Base-by-base conservation (phyloP, 2,797 vertebrate genomes). In the Calcarius lapponicus region DNA sequence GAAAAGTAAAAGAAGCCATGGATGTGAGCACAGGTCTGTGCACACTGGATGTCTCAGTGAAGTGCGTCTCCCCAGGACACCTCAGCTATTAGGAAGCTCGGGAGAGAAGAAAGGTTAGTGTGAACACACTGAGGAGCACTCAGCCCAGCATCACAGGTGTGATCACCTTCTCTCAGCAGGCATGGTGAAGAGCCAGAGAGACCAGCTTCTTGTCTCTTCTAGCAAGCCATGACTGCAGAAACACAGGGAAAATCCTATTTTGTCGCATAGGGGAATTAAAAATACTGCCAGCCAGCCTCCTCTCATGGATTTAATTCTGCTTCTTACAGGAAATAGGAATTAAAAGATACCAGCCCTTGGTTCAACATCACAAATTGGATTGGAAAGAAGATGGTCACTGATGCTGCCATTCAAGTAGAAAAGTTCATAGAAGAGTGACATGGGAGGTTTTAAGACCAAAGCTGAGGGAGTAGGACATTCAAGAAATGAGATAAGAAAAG, bases 141-240 rank as follows among this genome's bases (percentile, higher is more conserved):
- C 54, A 45, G 70, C 45, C 64, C 79, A 32, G 62, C 21, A 66
- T 48, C 0, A 0, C 19, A 4, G 64, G 12, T 1, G 2, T 2
- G n/a, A n/a, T n/a, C n/a, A 45, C 25, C 25, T 80, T 50, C 26
- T 36, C 31, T 32, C 34, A 17, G 0, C 1, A 16, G 40, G 45
- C 67, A 11, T 7, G 16, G 51, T 36, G 31, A 64, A 31, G 11
- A 31, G 31, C 3, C 65, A 58, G 54, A 54, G 62, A 72, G 17
- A 56, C 3, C n/a, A 75, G n/a, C 13, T 74, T 40, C 38, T 74
- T 26, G 0, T 29, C 43, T 62, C 65, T 73, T 12, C n/a, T 56
- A 36, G 40, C 76, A 72, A 42, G 14, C 42, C 56, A 4, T 2
- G 3, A 25, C 47, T 69, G 25, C 17, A 42, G 42, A 88, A 81